Percentiles rank a stretch among this genome's conserved stretches.
Evolutionary conservation across 2,888 invertebrate species (phyloP).

Genomic region (Lordiphosa fenestrarum): DNA sequence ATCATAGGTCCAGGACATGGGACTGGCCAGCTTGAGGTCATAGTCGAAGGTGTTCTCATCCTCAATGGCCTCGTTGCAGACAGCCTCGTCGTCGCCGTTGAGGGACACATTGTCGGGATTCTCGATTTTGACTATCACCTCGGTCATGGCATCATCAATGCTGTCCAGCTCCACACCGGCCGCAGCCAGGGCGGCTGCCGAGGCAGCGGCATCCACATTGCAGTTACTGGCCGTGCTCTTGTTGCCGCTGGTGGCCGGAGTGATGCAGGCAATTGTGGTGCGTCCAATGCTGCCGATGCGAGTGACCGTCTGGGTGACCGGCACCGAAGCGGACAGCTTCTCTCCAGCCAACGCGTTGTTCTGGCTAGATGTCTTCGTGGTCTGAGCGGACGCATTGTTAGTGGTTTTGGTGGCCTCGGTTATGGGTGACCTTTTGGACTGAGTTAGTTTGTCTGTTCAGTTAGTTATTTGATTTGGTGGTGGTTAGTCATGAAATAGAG

Average conservation of each 20-base stretch:
- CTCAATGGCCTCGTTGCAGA: conserved; percentile 67
- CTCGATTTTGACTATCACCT: conserved; percentile 78
- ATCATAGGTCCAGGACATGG: conserved; percentile 80
- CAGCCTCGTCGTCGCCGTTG: conserved; percentile 72
- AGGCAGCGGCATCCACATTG: conserved; percentile 67
- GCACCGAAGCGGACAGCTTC: conserved; percentile 10
- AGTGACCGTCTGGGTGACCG: conserved; percentile 63
- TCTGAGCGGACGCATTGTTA: conserved; percentile 53
- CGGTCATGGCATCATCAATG: conserved; percentile 76
- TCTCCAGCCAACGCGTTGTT: conserved; percentile 24
- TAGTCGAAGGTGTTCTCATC: conserved; percentile 76
- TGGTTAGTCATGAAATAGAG: conserved; percentile 51
- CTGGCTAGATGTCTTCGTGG: conserved; percentile 26
- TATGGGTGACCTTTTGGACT: conserved; percentile 51
- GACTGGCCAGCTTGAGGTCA: conserved; percentile 79
- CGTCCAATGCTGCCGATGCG: conserved; percentile 77
- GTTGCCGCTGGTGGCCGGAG: conserved; percentile 60
- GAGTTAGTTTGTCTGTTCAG: conserved; percentile 61
- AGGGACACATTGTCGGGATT: conserved; percentile 66
- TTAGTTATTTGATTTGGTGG: conserved; percentile 42
- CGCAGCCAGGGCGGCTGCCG: conserved; percentile 72
- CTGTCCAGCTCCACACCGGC: conserved; percentile 76
- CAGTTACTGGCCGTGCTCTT: conserved; percentile 56
- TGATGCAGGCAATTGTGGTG: conserved; percentile 76
- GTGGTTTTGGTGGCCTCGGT: conserved; percentile 57